Base-by-base conservation (phyloP, 2,797 vertebrate genomes). In the Oryzias dopingdopingensis region DNA sequence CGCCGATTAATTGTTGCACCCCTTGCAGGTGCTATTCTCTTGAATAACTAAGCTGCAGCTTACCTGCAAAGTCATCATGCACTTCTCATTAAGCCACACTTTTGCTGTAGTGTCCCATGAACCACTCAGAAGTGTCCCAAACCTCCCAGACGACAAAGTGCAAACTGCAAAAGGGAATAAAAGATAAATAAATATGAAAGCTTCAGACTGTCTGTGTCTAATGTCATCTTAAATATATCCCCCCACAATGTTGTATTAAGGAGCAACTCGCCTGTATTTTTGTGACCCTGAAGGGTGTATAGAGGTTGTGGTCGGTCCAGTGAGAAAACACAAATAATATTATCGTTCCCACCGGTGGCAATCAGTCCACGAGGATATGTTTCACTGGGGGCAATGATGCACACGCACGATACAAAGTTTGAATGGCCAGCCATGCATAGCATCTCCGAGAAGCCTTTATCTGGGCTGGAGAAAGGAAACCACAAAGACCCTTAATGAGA, bases 21-120 rank as follows among this genome's bases (percentile, higher is more conserved):
- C 10, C 10, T 12, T 0, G 12, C 12, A 10, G 10, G 13, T 12
- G 10, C 32, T 37, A 10, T 12, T 37, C 32, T 32, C 32, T 37
- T 37, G 32, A 2, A 12, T 37, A 37, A 15, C 0, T 15, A 42
- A 16, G 2, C 22, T 20, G 17, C 16, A 16, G 14, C 55, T 49
- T 91, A 98, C 97, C 96, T 98, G 93, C 77, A 99, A 85, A 2
- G 96, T 98, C 96, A 98, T 98, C 96, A 99, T 95, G 83, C 96
- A 99, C 79, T 96, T 98, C 71, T 98, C 96, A 85, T 92, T 95
- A 68, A 98, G 91, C 97, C 97, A 99, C 15, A 99, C 95, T 89
- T 97, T 99, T 54, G 96, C 96, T 53, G 96, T 98, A 0, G 93
- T 96, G 81, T 99, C 97, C 97, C 97, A 99, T 1, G 97, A 99